Evolutionary conservation across 2,888 invertebrate genomes (phyloP).

Genomic region (Leistus spinibarbis): DNA sequence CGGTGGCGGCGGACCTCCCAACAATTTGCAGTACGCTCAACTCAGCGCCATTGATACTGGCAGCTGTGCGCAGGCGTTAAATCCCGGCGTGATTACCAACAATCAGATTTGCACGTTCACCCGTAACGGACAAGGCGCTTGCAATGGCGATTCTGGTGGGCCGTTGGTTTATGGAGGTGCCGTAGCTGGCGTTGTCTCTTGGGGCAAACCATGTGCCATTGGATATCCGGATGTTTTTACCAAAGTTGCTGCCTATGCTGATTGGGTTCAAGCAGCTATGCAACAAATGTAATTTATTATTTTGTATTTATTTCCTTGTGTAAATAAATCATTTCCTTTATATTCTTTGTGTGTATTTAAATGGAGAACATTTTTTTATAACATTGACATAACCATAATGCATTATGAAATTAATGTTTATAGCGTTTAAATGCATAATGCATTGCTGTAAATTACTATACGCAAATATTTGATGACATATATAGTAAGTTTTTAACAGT

Average conservation of each 20-base stretch:
- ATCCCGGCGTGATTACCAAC: not conserved
- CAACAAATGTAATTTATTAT: not conserved
- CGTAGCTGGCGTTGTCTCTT: constrained; percentile 52
- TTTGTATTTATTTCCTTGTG: not conserved
- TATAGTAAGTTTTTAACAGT: too few relatives aligned
- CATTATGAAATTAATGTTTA: too few relatives aligned
- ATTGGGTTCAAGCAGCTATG: constrained; percentile 51
- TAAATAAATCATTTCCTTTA: not conserved
- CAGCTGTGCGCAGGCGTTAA: not conserved
- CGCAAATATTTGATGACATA: too few relatives aligned
- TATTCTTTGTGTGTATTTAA: not conserved
- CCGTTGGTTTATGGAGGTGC: constrained; percentile 40
- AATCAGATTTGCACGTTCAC: constrained; percentile 66
- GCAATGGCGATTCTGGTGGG: constrained; percentile 57
- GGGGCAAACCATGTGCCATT: constrained; percentile 56
- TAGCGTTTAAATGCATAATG: too few relatives aligned
- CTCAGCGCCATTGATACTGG: not conserved
- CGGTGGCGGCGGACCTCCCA: constrained; percentile 56
- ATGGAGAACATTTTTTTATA: too few relatives aligned
- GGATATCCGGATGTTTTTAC: constrained; percentile 57
- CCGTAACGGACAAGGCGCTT: constrained; percentile 64
- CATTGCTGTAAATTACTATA: too few relatives aligned
- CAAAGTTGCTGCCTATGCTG: constrained; percentile 52
- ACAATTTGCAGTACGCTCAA: not conserved
- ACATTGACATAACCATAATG: too few relatives aligned